Base-by-base conservation (phyloP, 2,888 invertebrate species). In the Horisme vitalbata region DNA sequence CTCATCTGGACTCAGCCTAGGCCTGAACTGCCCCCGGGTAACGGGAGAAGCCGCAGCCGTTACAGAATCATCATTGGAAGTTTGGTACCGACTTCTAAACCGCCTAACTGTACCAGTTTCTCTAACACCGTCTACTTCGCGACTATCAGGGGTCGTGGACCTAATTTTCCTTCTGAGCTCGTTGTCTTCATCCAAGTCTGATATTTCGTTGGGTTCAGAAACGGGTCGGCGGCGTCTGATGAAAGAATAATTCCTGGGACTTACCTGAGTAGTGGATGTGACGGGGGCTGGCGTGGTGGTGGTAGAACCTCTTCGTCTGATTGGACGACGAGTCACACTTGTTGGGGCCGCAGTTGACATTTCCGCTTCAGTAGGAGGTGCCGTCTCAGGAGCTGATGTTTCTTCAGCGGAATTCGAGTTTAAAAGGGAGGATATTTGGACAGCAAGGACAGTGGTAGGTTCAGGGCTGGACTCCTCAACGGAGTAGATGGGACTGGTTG, bases 241-340 rank as follows among this genome's bases (percentile, higher is more conserved):
- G 54, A 82, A 83, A 74, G 83, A 68, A 77, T 86, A 89, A 75
- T 82, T 89, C 87, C 85, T 90, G 71, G 79, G 78, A 89, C 92
- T 92, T 84, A 92, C 92, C 92, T 88, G 86, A 5, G 83, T 81
- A 7, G 78, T 67, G 5, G 80, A 63, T 5, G 74, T 61, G 6
- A 78, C 61, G 1, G 74, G 59, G 34, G 73, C 57, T 4, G 78
- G 63, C n/a, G 78, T 63, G 9, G 76, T 70, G 2, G 79, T 65
- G 0, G 61, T 73, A 10, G 81, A 64, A 1, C 79, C 79, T 36
- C 82, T 68, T 14, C 83, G 75, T 30, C 78, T 69, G 30, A 74
- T 55, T n/a, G 69, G 33, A 6, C 65, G 61, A 15, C 78, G 75
- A 2, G 79, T 51, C 30, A 54, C 43, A 28, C 58, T 63, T 10